These are phyloP conservation scores for Probosciger aterrimus DNA, from an alignment of 2,113 vertebrate genomes.

Conservation along the genomic window DNA sequence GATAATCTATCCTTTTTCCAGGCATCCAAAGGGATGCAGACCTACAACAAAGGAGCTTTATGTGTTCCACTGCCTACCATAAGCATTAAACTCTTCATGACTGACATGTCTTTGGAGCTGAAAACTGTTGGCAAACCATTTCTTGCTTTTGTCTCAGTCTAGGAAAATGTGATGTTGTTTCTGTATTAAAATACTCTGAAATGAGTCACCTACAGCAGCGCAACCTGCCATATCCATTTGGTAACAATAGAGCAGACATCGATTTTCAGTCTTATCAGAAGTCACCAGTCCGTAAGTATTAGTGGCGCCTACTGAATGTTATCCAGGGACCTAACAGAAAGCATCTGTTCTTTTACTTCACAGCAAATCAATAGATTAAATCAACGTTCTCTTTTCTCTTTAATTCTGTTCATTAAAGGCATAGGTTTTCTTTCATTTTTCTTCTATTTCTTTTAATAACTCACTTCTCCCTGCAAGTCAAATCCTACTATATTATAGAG, in stretches of 20 bases:
- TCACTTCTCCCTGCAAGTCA: conserved; percentile 51
- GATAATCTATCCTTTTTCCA: conserved; percentile 7
- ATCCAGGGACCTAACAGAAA: conserved; percentile 71
- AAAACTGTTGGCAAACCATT: conserved; percentile 2
- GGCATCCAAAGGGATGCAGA: background rate
- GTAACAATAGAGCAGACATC: conserved; percentile 63
- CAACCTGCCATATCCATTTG: conserved; percentile 56
- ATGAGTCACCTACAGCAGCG: background rate
- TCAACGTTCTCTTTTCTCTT: conserved; percentile 55
- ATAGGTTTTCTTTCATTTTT: conserved; percentile 60
- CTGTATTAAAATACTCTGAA: background rate
- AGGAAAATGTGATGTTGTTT: background rate
- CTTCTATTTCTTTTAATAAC: conserved; percentile 64
- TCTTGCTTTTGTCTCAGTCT: background rate
- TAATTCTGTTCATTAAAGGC: conserved; percentile 63
- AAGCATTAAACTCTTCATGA: background rate
- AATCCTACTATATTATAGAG: conserved; percentile 54
- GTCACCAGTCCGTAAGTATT: conserved; percentile 67
- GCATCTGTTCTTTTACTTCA: conserved; percentile 74
- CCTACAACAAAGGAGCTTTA: background rate
- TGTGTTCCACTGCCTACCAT: background rate
- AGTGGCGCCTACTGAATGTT: conserved; percentile 76
- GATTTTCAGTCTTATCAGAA: conserved; percentile 74
- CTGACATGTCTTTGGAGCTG: background rate
- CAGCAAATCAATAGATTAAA: conserved; percentile 77